Evolutionary conservation across 2,888 invertebrate species (phyloP), one percentile per base, ranked within the genome.

Genomic region (Acheta domesticus): DNA sequence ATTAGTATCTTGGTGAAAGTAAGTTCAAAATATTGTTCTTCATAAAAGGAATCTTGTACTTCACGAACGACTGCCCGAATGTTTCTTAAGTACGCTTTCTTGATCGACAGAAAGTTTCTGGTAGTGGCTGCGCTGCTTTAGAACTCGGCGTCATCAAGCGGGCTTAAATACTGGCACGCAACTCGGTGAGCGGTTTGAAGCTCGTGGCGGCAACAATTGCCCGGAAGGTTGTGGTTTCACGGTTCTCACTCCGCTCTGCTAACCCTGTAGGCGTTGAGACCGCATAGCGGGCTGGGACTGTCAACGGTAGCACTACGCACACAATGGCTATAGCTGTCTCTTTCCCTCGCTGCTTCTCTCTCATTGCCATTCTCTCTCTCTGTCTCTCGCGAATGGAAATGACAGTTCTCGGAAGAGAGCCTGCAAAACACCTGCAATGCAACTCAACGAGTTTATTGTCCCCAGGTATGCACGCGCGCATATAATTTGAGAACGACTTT

Each of bases 191-290:
- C 62, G n/a, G 62, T 19, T 14, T 62, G 36, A 36, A 36, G 36
- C 36, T 36, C 36, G 36, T 62, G 16, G 62, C 16, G 62, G 14
- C 62, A 62, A 62, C 62, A 62, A 62, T 62, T 62, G 62, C 62
- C 16, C 62, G 62, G 62, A 62, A 62, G 62, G 62, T 62, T 62
- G 62, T n/a, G 62, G 62, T 62, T 62, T 62, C 62, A 62, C n/a
- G 62, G 62, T 62, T 62, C 62, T 62, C 62, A n/a, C 62, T 62
- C 62, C 16, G 62, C 62, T 14, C 62, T 62, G 16, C 62, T 14
- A 62, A 62, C 62, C 62, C 62, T 62, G 62, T n/a, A n/a, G 62
- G 62, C 62, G 62, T 14, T n/a, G 62, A 62, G 14, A 62, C 62
- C 62, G 62, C 62, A 62, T 62, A 62, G 62, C 62, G n/a, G 62